A percentile compares a stretch with the other conserved stretches of the same genome.
Conservation (phyloP, 2,888 invertebrate species). For the Lordiphosa andalusiaca region DNA sequence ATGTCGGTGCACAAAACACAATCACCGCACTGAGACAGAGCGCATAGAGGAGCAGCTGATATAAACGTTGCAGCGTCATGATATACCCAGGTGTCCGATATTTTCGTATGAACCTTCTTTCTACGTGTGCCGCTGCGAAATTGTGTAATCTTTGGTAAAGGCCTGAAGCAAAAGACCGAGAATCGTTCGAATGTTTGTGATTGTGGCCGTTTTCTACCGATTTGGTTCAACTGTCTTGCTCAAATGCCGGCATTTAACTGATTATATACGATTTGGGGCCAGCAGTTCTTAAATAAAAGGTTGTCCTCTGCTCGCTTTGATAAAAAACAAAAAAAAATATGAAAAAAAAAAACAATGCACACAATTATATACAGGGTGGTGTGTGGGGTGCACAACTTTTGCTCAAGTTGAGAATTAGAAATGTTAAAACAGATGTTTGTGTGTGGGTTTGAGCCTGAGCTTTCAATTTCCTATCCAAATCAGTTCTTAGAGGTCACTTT, state of each 20-base stretch:
- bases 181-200: no score
- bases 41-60: slow-evolving; percentile 46
- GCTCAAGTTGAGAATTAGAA: no score
- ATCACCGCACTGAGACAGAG: slow-evolving; percentile 52
- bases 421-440: no score
- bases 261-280: slow-evolving; percentile 55
- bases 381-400: no score
- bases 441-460: no score
- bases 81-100: neutral
- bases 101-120: no score
- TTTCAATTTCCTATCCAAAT: no score
- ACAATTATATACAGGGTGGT: slow-evolving; percentile 27
- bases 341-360: no score
- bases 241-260: slow-evolving; percentile 73
- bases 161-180: no score
- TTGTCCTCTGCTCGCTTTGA: slow-evolving; percentile 39
- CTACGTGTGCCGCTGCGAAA: slow-evolving; percentile 29
- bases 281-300: slow-evolving; percentile 45
- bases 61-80: slow-evolving; percentile 40
- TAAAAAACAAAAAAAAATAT: slow-evolving; percentile 30
- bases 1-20: slow-evolving; percentile 52
- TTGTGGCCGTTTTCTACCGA: slow-evolving; percentile 1
- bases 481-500: no score
- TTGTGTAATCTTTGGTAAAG: slow-evolving; percentile 31
- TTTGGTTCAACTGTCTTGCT: slow-evolving; percentile 38